Evolutionary conservation across 2,888 invertebrate genomes (phyloP).

Genomic region (Apodemia duryi): DNA sequence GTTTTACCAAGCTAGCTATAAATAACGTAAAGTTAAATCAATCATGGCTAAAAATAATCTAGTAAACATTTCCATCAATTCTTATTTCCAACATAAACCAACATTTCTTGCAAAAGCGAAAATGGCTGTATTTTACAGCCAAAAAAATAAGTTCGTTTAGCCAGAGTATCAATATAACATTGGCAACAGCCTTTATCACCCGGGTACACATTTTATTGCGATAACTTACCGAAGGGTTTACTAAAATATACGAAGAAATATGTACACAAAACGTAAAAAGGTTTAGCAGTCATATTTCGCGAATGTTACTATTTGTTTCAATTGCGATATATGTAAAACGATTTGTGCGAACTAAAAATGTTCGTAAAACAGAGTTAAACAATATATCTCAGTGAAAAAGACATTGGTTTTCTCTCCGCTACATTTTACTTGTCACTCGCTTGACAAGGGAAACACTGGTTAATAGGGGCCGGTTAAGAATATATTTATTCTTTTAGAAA

Average conservation of each 20-base stretch:
- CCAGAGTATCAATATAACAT: constrained; percentile 8
- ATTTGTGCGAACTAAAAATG: constrained; percentile 7
- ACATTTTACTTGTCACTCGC: constrained; percentile 31
- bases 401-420: constrained; percentile 28
- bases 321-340: constrained; percentile 20
- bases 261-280: constrained; percentile 1
- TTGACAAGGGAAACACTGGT: constrained; percentile 23
- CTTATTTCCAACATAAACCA: constrained; percentile 1
- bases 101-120: not conserved
- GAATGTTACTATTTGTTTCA: constrained; percentile 18
- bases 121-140: constrained; percentile 8
- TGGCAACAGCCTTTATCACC: constrained; percentile 15
- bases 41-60: not conserved
- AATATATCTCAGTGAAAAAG: constrained; percentile 40
- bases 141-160: constrained; percentile 10
- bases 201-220: constrained; percentile 17
- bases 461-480: constrained; percentile 18
- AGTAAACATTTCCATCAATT: not conserved
- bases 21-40: not conserved
- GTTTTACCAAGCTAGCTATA: too few relatives aligned
- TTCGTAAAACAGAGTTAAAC: constrained; percentile 40
- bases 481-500: not conserved
- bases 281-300: constrained; percentile 6
- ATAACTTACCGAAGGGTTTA: constrained; percentile 19
- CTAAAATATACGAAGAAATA: constrained; percentile 14